A percentile compares a stretch with the other conserved stretches of the same genome.
Evolutionary conservation across 2,888 invertebrate species (phyloP).

Genomic region (Theodoxus fluviatilis): DNA sequence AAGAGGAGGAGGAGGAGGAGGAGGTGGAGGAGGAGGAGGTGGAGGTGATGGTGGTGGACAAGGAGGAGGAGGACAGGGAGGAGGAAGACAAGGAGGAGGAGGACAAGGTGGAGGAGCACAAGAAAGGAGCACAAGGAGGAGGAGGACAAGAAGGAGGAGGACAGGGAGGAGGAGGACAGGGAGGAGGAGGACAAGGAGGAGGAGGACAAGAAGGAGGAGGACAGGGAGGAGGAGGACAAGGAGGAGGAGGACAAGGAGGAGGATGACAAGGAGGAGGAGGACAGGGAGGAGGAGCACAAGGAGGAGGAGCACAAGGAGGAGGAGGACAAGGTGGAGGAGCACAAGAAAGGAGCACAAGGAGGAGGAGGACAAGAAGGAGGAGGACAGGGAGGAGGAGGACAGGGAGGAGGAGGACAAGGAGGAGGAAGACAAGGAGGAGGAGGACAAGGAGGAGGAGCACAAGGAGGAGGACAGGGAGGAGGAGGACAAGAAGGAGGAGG

Average conservation of each 20-base stretch:
- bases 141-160: constrained; percentile 2
- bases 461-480: too few relatives aligned
- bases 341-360: neutral
- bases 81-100: neutral
- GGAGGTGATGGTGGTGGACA: too few relatives aligned
- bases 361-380: too few relatives aligned
- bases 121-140: neutral
- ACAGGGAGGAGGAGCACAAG: too few relatives aligned
- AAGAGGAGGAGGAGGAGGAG: neutral
- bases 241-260: neutral
- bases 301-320: too few relatives aligned
- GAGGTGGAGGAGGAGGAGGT: neutral
- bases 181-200: constrained; percentile 11
- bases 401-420: too few relatives aligned
- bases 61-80: neutral
- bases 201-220: neutral
- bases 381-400: too few relatives aligned
- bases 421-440: too few relatives aligned
- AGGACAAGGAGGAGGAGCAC: too few relatives aligned
- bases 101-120: constrained; percentile 10
- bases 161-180: neutral
- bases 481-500: too few relatives aligned
- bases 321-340: too few relatives aligned
- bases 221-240: constrained; percentile 19
- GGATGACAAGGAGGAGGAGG: too few relatives aligned